Base-by-base conservation (phyloP, 2,888 invertebrate species). In the Tipula confusa region DNA sequence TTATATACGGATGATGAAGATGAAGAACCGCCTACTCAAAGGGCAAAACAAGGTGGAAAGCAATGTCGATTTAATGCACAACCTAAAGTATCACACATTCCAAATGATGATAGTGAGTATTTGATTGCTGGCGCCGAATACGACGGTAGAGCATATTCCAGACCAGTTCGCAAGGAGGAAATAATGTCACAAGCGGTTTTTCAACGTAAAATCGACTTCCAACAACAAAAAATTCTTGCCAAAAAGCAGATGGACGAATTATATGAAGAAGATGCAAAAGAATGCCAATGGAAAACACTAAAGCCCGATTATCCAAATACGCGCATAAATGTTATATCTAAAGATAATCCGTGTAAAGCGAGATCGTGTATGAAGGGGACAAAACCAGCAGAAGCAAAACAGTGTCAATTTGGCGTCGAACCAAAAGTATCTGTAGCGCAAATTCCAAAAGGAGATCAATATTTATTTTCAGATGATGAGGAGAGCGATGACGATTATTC, bases 131-230 rank as follows among this genome's bases (percentile, higher is more conserved):
- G 13, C 9, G 38, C 3, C 13, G 38, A n/a, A n/a, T 9, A 9
- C 1, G n/a, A 2, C 2, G 5, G 0, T 3, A 6, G 5, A 33
- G 0, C 6, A n/a, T n/a, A n/a, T n/a, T n/a, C n/a, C n/a, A n/a
- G n/a, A n/a, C n/a, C n/a, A 33, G 33, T 33, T 11, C 6, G 0
- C 6, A 33, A 33, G 33, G 33, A 33, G 0, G 38, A 38, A 3
- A n/a, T 38, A 38, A 38, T 38, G 38, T 2, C 38, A 38, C 38
- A 38, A 38, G n/a, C 9, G 13, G 11, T 0, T 0, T 38, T 38
- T 13, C 13, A 38, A 4, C 38, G n/a, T 3, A 38, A 38, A 38
- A 38, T 38, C 38, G 13, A 38, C 13, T 38, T 38, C 1, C 38
- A 13, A 38, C 9, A 2, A 13, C 2, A 38, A 38, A 9, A 38